Base-by-base conservation (phyloP, 2,888 invertebrate species). In the Tortrix viridana region DNA sequence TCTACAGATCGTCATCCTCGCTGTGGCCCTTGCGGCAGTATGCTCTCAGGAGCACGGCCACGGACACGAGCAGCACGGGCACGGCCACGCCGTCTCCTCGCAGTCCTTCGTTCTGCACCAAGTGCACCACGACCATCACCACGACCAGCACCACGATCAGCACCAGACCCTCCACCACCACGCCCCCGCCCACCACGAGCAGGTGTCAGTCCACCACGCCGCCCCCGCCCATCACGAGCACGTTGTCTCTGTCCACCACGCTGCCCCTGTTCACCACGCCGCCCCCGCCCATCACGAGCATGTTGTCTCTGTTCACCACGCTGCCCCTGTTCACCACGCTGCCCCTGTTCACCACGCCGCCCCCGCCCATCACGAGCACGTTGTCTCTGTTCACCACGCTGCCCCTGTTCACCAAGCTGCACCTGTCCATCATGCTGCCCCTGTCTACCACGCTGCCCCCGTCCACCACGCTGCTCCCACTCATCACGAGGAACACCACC, bases 41-140 rank as follows among this genome's bases (percentile, higher is more conserved):
- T 75, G 65, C 52, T 80, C 79, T 26, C 79, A 83, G 66, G 70
- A 74, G 38, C 65, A 71, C 64, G 22, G 69, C 6, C 67, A 74
- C 18, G 74, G 72, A 5, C 73, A 73, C 6, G 70, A 52, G 20
- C 38, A 59, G 38, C 74, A 72, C 6, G 70, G 52, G 7, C 44
- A 69, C 57, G 65, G 65, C 23, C 75, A 76, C 59, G 75, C 81
- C 43, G 65, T 74, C 60, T 79, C 76, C 38, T 76, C 80, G 7
- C 77, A 79, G 65, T 81, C 74, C 61, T 74, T 78, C 66, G 68
- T 73, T 23, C 69, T 71, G 23, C 78, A 72, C 69, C 77, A 75
- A 20, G 50, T 61, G 64, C 58, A 53, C 65, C 69, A 63, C 49
- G 60, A 54, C 22, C 49, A 60, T 3, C 67, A 57, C 62, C 19